Evolutionary conservation across 2,797 vertebrate genomes (phyloP).

Genomic region (Clamator glandarius): DNA sequence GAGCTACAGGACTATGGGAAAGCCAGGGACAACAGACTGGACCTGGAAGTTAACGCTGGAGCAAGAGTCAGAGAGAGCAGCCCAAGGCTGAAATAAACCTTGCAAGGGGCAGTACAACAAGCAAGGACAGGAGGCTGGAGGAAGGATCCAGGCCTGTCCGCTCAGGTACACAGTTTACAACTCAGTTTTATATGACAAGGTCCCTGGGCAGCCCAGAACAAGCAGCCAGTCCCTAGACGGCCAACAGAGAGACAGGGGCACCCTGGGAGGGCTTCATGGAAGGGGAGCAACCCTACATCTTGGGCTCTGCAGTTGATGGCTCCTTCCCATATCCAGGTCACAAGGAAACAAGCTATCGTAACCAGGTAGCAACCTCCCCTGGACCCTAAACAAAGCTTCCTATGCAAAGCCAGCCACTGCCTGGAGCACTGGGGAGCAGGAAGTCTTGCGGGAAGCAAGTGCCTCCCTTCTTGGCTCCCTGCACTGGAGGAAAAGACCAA

Average conservation of each 20-base stretch:
- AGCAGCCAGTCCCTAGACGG: background rate
- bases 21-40: background rate
- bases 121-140: background rate
- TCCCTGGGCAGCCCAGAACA: background rate
- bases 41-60: background rate
- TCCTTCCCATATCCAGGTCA: background rate
- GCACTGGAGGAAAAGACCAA: background rate
- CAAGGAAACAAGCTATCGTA: conserved; percentile 7
- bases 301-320: background rate
- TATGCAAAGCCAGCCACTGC: background rate
- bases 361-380: background rate
- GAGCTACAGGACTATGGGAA: background rate
- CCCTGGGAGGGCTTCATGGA: background rate
- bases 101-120: background rate
- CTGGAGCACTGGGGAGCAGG: background rate
- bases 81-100: background rate
- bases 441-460: background rate
- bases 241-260: background rate
- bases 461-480: background rate
- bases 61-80: background rate
- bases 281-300: background rate
- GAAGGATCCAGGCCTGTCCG: background rate
- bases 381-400: background rate
- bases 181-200: background rate
- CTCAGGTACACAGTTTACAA: background rate